These are phyloP conservation scores for Tipula vernalis DNA, from an alignment of 2,888 invertebrate genomes.

Conservation along the genomic window DNA sequence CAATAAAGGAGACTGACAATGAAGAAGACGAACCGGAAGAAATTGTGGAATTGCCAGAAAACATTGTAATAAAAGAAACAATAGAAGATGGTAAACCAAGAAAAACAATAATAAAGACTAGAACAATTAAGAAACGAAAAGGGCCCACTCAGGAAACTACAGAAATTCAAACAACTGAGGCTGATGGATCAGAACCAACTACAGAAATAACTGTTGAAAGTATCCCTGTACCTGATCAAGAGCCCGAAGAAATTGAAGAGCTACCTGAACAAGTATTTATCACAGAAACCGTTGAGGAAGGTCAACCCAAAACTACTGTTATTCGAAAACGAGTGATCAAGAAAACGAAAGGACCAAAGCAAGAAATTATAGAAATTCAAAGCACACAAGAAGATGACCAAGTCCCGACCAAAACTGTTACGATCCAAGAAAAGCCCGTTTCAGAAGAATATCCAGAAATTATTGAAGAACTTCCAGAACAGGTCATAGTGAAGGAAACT, in stretches of 20 bases:
- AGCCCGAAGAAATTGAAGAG: slow-evolving; percentile 21
- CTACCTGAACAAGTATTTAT: slow-evolving; percentile 21
- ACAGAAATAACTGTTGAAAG: slow-evolving; percentile 21
- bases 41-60: slow-evolving; percentile 20
- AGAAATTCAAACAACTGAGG: slow-evolving; percentile 21
- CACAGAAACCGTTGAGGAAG: slow-evolving; percentile 32
- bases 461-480: slow-evolving; percentile 26
- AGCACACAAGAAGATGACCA: slow-evolving; percentile 35
- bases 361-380: slow-evolving; percentile 34
- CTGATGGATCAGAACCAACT: slow-evolving; percentile 25
- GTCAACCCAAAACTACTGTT: slow-evolving; percentile 29
- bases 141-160: slow-evolving; percentile 25
- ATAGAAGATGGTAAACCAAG: slow-evolving; percentile 21
- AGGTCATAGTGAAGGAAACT: slow-evolving; percentile 34
- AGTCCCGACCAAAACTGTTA: slow-evolving; percentile 31
- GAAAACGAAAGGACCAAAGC: slow-evolving; percentile 32
- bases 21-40: slow-evolving; percentile 19
- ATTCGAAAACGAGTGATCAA: slow-evolving; percentile 37
- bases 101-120: slow-evolving; percentile 19
- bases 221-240: slow-evolving; percentile 17
- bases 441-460: slow-evolving; percentile 29
- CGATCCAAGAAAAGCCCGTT: slow-evolving; percentile 18
- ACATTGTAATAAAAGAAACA: slow-evolving; percentile 23
- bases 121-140: slow-evolving; percentile 21
- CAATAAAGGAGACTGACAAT: slow-evolving; percentile 22